A percentile compares a stretch with the other conserved stretches of the same genome.
phyloP scores from a whole-genome alignment of 1,140 invertebrate genomes.

The Drosophila suzukii region DNA sequence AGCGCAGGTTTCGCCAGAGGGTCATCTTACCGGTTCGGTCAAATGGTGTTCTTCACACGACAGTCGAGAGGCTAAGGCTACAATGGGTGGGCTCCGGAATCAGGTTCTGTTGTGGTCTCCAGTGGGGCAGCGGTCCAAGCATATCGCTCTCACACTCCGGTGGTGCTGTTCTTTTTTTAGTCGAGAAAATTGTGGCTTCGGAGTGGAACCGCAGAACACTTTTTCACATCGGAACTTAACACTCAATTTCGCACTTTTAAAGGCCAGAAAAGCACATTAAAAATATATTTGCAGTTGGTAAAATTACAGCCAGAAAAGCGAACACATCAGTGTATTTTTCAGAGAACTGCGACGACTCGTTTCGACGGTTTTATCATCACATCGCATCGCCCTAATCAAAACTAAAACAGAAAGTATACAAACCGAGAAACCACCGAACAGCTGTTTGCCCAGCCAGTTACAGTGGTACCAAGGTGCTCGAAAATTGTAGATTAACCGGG shows the following conservation, averaged over 20 bases:
- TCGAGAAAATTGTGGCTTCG: not conserved
- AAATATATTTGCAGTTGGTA: not conserved
- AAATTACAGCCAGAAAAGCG: conserved; percentile 1
- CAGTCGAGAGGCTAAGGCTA: not conserved
- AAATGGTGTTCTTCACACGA: not conserved
- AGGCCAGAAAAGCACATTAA: not conserved
- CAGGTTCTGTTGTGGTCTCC: conserved; percentile 5
- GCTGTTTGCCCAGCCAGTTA: conserved; percentile 56
- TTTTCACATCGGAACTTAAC: not conserved
- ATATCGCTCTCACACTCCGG: conserved; percentile 21
- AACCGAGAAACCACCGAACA: conserved; percentile 66
- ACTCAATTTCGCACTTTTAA: conserved; percentile 5
- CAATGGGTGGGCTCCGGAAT: not conserved
- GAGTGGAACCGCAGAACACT: conserved; percentile 1
- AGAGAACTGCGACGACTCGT: conserved; percentile 46
- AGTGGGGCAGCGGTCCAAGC: conserved; percentile 22
- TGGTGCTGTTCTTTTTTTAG: conserved; percentile 2
- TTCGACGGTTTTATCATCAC: conserved; percentile 71
- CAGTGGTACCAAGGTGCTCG: conserved; percentile 21
- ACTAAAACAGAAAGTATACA: conserved; percentile 76
- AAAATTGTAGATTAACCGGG: not conserved
- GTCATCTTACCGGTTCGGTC: conserved; percentile 36
- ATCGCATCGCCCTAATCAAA: conserved; percentile 69
- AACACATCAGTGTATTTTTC: conserved; percentile 8
- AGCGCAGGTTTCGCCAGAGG: conserved; percentile 22